These are phyloP conservation scores for Lytechinus variegatus DNA, from an alignment of 35 echinoderm and acorn worm species.

Conservation along the genomic window DNA sequence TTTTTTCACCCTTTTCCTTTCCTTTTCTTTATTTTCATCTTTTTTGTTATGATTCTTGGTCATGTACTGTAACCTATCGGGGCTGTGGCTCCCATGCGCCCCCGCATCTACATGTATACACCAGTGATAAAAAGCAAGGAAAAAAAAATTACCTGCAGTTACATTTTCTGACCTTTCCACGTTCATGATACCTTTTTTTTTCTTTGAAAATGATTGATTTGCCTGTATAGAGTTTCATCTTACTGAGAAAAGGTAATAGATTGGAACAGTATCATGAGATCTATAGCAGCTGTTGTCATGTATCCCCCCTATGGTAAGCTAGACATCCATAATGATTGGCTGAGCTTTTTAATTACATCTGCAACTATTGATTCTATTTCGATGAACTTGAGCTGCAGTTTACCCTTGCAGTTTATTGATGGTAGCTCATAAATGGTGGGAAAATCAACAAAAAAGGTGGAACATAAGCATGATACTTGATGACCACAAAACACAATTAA, in stretches of 20 bases:
- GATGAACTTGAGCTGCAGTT: neutral
- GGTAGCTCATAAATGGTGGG: neutral
- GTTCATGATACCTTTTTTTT: neutral
- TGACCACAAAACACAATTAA: neutral
- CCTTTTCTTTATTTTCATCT: too few species aligned
- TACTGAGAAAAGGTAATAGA: neutral
- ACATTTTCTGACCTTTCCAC: neutral
- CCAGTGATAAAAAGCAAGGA: too few species aligned
- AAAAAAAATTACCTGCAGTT: neutral
- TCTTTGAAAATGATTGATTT: neutral
- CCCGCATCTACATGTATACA: too few species aligned
- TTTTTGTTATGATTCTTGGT: too few species aligned
- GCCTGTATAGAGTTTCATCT: neutral
- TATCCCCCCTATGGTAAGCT: neutral
- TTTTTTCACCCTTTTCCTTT: too few species aligned
- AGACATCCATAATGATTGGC: neutral
- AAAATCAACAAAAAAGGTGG: neutral
- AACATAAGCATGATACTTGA: neutral
- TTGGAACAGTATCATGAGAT: neutral
- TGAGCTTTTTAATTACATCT: neutral
- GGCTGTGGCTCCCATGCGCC: too few species aligned
- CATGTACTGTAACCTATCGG: too few species aligned
- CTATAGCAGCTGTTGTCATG: neutral
- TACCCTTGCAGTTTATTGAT: neutral
- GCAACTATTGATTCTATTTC: neutral